phyloP scores from a whole-genome alignment of 2,113 vertebrate genomes.

The Microcebus jonahi region DNA sequence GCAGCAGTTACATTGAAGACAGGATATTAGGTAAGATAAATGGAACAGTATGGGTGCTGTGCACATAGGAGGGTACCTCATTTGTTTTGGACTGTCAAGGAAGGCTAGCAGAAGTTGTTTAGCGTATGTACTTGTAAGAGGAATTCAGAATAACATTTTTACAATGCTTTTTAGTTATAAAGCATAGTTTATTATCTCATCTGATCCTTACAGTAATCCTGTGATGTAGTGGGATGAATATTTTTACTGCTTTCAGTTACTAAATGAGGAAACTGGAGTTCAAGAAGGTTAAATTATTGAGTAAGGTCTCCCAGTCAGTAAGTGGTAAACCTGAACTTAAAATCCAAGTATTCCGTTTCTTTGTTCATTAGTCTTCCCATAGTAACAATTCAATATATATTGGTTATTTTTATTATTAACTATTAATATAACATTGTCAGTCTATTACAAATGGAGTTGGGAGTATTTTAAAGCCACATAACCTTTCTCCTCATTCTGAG shows the following conservation, averaged over 20 bases:
- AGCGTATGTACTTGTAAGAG: background rate
- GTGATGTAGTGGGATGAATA: background rate
- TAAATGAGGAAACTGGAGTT: constrained; percentile 21
- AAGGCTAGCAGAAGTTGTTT: constrained; percentile 31
- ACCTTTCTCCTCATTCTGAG: constrained; percentile 41
- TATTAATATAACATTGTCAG: background rate
- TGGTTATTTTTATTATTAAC: constrained; percentile 44
- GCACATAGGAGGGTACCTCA: background rate
- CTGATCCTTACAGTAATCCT: constrained; percentile 39
- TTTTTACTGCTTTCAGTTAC: constrained; percentile 47
- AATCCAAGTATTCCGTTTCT: background rate
- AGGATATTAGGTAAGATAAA: background rate
- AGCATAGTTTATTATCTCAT: constrained; percentile 22
- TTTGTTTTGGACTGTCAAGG: constrained; percentile 52
- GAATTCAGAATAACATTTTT: constrained; percentile 53
- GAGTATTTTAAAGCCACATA: constrained; percentile 37
- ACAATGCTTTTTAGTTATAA: constrained; percentile 45
- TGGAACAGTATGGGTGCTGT: background rate
- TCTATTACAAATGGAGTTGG: constrained; percentile 44
- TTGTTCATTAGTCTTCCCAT: constrained; percentile 17
- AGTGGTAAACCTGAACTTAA: constrained; percentile 12
- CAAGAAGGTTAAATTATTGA: constrained; percentile 17
- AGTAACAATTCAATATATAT: background rate
- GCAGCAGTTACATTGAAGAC: background rate
- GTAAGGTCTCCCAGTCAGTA: background rate